These are phyloP conservation scores for Thelaira solivaga DNA, from an alignment of 2,888 invertebrate species.

Conservation along the genomic window DNA sequence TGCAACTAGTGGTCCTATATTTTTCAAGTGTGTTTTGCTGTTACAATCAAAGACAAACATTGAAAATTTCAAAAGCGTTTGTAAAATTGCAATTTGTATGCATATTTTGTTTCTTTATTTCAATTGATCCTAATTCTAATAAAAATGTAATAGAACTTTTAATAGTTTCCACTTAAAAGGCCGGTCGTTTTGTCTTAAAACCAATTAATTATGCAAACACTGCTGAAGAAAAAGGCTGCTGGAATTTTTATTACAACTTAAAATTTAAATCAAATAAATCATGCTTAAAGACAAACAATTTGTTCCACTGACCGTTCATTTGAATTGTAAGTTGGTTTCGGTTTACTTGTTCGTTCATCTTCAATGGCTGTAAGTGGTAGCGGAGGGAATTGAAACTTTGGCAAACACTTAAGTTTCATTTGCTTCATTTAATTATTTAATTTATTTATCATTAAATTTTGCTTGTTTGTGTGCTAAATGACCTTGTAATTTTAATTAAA, in stretches of 20 bases:
- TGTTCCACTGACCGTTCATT: not conserved
- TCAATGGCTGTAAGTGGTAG: not conserved
- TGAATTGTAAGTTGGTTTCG: too few species aligned
- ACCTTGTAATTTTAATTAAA: conserved; percentile 55
- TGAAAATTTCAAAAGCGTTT: not conserved
- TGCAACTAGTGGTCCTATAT: too few species aligned
- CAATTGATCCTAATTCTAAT: not conserved
- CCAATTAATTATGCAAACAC: not conserved
- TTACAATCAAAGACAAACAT: not conserved
- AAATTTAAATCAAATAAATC: conserved; percentile 17
- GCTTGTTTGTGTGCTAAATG: not conserved
- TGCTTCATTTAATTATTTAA: not conserved
- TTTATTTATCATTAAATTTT: too few species aligned
- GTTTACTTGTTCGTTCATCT: too few species aligned
- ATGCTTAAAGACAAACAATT: not conserved
- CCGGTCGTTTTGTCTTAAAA: not conserved
- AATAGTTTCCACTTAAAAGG: conserved; percentile 21
- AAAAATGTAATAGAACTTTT: conserved; percentile 21
- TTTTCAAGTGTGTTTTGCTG: not conserved
- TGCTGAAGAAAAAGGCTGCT: not conserved
- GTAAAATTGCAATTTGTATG: conserved; percentile 47
- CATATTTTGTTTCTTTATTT: conserved; percentile 9
- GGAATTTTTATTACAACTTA: conserved; percentile 26
- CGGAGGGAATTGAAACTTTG: not conserved
- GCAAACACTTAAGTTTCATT: not conserved